A percentile compares a stretch with the other conserved stretches of the same genome.
phyloP scores from a whole-genome alignment of 1,140 invertebrate genomes.

The Philaenus spumarius region DNA sequence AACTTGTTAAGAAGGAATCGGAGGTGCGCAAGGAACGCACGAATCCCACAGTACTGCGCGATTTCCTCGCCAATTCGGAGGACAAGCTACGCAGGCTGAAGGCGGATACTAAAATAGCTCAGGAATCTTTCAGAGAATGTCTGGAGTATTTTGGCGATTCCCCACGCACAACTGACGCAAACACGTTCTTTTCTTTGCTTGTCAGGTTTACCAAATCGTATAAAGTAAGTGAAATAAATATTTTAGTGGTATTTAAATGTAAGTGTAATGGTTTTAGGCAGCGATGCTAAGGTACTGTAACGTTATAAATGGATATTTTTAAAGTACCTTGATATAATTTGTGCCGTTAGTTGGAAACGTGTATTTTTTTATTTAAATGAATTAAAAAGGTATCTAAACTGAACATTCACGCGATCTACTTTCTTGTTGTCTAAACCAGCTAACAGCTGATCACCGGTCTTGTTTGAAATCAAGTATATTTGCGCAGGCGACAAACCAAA shows the following conservation, averaged over 20 bases:
- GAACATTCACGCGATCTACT: no score
- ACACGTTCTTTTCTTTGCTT: constrained; percentile 90
- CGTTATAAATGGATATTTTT: not conserved
- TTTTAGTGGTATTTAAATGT: no score
- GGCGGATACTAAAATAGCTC: constrained; percentile 68
- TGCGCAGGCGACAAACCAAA: no score
- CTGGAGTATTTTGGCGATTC: constrained; percentile 89
- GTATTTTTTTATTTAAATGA: no score
- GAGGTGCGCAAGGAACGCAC: constrained; percentile 56
- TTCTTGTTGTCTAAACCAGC: no score
- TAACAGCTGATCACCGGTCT: no score
- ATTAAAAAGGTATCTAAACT: no score
- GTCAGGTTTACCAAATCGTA: constrained; percentile 89
- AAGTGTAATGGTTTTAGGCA: not conserved
- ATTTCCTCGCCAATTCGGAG: constrained; percentile 83
- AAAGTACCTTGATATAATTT: no score
- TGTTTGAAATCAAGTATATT: no score
- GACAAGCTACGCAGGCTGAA: constrained; percentile 80
- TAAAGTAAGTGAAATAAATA: constrained; percentile 57
- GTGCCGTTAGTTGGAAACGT: no score
- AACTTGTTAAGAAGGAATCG: constrained; percentile 78
- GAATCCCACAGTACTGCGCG: constrained; percentile 58
- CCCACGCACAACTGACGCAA: constrained; percentile 81
- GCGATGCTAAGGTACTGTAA: not conserved
- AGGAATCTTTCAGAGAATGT: constrained; percentile 85